A percentile compares a stretch with the other conserved stretches of the same genome.
These are phyloP conservation scores for Eulemur albifrons DNA, from an alignment of 2,797 vertebrate species.

Conservation along the genomic window DNA sequence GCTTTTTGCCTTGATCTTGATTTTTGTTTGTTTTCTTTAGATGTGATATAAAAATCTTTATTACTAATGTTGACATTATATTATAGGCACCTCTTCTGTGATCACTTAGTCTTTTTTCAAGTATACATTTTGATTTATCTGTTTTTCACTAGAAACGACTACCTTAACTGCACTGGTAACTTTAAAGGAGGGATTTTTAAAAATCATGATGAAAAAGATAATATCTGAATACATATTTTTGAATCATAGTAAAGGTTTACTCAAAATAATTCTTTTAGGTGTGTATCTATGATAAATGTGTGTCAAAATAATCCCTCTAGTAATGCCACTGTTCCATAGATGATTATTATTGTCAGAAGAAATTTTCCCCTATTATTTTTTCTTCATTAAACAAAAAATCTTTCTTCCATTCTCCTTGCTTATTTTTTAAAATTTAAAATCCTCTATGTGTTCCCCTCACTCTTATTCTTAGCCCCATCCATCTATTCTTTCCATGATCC, in stretches of 20 bases:
- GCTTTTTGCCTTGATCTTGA: constrained; percentile 45
- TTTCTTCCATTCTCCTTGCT: not conserved
- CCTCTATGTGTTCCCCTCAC: not conserved
- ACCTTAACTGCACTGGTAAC: not conserved
- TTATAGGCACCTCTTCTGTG: constrained; percentile 7
- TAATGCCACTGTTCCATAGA: not conserved
- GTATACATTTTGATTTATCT: constrained; percentile 47
- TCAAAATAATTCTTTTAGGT: constrained; percentile 30
- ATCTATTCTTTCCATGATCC: constrained; percentile 28
- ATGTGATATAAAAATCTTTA: constrained; percentile 16
- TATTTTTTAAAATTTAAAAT: constrained; percentile 42
- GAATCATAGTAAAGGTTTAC: constrained; percentile 23
- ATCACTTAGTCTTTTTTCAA: constrained; percentile 43
- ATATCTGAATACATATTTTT: not conserved
- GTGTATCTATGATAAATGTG: constrained; percentile 3
- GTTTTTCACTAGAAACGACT: constrained; percentile 29
- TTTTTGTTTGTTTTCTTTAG: constrained; percentile 59
- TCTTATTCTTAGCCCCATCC: not conserved
- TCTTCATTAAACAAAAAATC: not conserved
- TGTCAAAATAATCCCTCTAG: constrained; percentile 34
- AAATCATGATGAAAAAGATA: constrained; percentile 46
- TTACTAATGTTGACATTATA: constrained; percentile 38
- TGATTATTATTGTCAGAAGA: not conserved
- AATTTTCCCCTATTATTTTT: constrained; percentile 24
- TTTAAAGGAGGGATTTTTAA: constrained; percentile 29